Base-by-base conservation (phyloP, 1,140 invertebrate species). In the Helicoverpa armigera region DNA sequence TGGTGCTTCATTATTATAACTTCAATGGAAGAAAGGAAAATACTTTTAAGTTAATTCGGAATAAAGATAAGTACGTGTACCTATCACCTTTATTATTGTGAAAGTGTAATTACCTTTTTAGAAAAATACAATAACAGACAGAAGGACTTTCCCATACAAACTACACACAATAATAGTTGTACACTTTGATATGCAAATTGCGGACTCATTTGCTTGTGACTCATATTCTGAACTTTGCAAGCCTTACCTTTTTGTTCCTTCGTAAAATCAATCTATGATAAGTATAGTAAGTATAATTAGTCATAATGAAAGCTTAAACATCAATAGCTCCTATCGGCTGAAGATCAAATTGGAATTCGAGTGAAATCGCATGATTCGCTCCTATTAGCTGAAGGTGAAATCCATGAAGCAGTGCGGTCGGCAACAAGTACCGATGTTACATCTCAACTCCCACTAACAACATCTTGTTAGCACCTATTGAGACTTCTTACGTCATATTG, bases 381-480 rank as follows among this genome's bases (percentile, higher is more conserved):
- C 83, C 84, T 79, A 89, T 89, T 88, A 85, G 43, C 67, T 83
- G 86, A 87, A 90, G 87, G 88, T 90, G 86, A 90, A 89, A 90
- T 88, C 85, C 80, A 87, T 87, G 87, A 85, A 87, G 82, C 77
- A 63, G 61, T 76, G 81, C 82, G 82, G 80, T 79, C 82, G 83
- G 82, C 83, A 83, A 86, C 84, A 65, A 65, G 76, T 65, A 23
- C 65, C 54, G 79, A 72, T 82, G 43, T 83, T 83, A 77, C 78
- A 60, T 67, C 61, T 83, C 63, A 76, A 72, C 84, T 81, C 70
- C 82, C 80, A 81, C 84, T 89, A 88, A 88, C 85, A 80, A 86
- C 86, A 53, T 86, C 89, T 92, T 87, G 91, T 92, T 92, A 92
- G 83, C 90, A 90, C 87, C 90, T 90, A 90, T 91, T 87, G 86